Percentiles rank a stretch among this genome's conserved stretches.
Evolutionary conservation across 2,113 vertebrate species (phyloP).

Genomic region (Amphilophus citrinellus): DNA sequence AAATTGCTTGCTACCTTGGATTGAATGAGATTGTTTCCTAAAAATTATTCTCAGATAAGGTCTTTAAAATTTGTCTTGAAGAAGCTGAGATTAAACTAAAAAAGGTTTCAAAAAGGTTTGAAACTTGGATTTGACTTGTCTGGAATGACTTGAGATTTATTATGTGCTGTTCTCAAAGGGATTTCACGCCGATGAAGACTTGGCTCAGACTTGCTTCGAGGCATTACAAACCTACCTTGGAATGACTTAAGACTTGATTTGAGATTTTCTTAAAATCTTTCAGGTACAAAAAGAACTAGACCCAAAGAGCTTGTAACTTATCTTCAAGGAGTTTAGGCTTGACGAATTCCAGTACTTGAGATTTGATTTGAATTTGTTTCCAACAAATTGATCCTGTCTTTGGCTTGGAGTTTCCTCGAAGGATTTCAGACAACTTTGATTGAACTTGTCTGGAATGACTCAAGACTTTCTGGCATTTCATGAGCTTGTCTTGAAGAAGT

Average conservation of each 20-base stretch:
- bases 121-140: no score
- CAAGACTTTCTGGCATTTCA: neutral
- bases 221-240: no score
- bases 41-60: neutral
- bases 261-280: neutral
- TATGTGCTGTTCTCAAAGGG: neutral
- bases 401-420: neutral
- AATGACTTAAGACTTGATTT: neutral
- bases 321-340: neutral
- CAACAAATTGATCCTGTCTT: neutral
- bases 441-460: no score
- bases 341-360: neutral
- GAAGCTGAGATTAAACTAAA: neutral
- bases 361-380: neutral
- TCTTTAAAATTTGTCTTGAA: neutral
- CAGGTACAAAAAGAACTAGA: neutral
- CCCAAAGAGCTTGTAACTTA: neutral
- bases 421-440: neutral
- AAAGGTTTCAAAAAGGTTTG: no score
- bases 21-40: neutral
- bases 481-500: neutral
- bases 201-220: no score
- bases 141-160: no score
- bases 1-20: neutral
- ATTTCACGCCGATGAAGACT: neutral